These are phyloP conservation scores for Stylophora pistillata DNA, from an alignment of 64 coral and sea anemone genomes.

Conservation along the genomic window DNA sequence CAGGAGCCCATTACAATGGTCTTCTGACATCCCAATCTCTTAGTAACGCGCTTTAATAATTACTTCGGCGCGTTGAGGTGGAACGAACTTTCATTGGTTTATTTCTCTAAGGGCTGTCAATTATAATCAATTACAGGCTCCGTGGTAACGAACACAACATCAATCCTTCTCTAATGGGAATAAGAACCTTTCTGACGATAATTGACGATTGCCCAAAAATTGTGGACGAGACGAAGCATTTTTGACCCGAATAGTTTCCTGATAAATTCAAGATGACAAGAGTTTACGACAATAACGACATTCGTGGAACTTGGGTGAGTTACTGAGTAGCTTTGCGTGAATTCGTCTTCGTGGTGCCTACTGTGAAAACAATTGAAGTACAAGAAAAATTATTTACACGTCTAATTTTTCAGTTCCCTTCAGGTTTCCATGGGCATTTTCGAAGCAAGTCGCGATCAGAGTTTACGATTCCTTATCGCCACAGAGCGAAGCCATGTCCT, in stretches of 20 bases:
- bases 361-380: neutral
- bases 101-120: slow-evolving; percentile 14
- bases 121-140: slow-evolving; percentile 15
- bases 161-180: neutral
- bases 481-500: slow-evolving; percentile 60
- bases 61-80: slow-evolving; percentile 9
- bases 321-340: neutral
- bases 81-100: slow-evolving; percentile 20
- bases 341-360: neutral
- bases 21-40: too few species aligned
- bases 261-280: slow-evolving; percentile 21
- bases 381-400: neutral
- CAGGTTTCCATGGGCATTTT: slow-evolving; percentile 75
- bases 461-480: slow-evolving; percentile 53
- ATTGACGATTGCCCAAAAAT: neutral
- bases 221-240: neutral
- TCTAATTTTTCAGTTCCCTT: slow-evolving; percentile 32
- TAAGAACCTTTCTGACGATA: neutral
- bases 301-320: slow-evolving; percentile 57
- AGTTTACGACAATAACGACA: neutral
- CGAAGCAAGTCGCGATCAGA: slow-evolving; percentile 68
- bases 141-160: slow-evolving; percentile 66
- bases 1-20: too few species aligned
- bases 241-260: neutral
- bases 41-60: too few species aligned